Base-by-base conservation (phyloP, 1,140 invertebrate species). In the Sogatella furcifera region DNA sequence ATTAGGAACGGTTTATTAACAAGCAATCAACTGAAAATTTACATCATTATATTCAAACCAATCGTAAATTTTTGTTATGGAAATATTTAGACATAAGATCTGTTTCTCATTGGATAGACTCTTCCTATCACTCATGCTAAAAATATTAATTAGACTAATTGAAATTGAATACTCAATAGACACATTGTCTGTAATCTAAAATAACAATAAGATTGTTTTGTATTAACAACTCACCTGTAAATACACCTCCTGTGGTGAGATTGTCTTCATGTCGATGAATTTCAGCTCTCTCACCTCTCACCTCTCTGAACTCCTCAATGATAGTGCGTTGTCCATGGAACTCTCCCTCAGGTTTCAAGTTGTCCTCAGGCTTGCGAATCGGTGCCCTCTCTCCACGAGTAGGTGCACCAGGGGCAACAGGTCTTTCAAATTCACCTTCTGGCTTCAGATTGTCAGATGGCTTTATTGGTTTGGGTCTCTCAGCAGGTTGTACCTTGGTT, bases 231-330 rank as follows among this genome's bases (percentile, higher is more conserved):
- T 64, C 61, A 66, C 67, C 64, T 53, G 52, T 66, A 41, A 71
- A 72, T 55, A 70, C 62, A 38, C 80, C 80, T 69, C 81, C 79
- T 52, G 75, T 73, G 62, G 71, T 74, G 1, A 84, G 66, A 68
- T 82, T 80, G 67, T 81, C 80, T 63, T 66, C 65, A 46, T 65
- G 69, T 41, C 62, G 66, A 31, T 68, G 57, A 19, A 62, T 54
- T 43, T 58, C 54, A 9, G 63, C 59, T 55, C 67, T 52, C 58
- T 68, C 64, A 14, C 62, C 64, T 73, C 76, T 42, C 72, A 77
- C 11, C 79, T 71, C 64, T 79, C 77, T 1, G 79, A 79, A 24
- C 78, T 75, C 64, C 81, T 78, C 8, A 78, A 77, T 60, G 71
- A 69, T 15, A 76, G 70, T 1, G 74, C 69, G 15, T 58, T 70